Percentiles rank a stretch among this genome's conserved stretches.
Evolutionary conservation across 2,797 vertebrate genomes (phyloP).

Genomic region (Clarias platycephalus): DNA sequence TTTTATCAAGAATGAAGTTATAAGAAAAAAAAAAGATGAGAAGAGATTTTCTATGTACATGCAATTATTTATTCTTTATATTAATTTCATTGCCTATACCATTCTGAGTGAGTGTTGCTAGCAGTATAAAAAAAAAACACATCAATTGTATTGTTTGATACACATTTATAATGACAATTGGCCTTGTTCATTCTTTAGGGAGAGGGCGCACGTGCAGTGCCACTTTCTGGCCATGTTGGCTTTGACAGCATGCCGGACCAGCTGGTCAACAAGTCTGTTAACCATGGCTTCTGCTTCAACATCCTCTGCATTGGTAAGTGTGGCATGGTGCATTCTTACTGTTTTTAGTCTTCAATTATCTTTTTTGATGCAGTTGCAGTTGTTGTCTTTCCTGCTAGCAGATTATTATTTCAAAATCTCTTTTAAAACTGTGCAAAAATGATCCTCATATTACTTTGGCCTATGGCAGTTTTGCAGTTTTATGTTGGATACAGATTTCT

Average conservation of each 20-base stretch:
- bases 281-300: conserved; percentile 98
- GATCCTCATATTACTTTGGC: background rate
- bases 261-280: conserved; percentile 98
- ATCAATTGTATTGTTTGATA: background rate
- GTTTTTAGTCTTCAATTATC: background rate
- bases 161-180: conserved; percentile 32
- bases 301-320: conserved; percentile 99
- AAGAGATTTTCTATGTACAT: background rate
- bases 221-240: conserved; percentile 94
- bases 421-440: background rate
- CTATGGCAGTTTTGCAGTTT: background rate
- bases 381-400: background rate
- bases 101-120: background rate
- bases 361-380: background rate
- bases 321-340: conserved; percentile 44
- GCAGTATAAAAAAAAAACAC: background rate
- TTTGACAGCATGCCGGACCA: conserved; percentile 99
- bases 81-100: background rate
- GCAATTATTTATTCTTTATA: background rate
- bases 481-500: background rate
- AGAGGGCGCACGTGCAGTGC: conserved; percentile 89
- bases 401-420: background rate
- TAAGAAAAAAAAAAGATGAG: background rate
- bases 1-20: background rate
- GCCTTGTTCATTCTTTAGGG: conserved; percentile 72